A percentile compares a stretch with the other conserved stretches of the same genome.
Conservation (phyloP, 2,888 invertebrate genomes). For the Tenthredo scrophulariae region DNA sequence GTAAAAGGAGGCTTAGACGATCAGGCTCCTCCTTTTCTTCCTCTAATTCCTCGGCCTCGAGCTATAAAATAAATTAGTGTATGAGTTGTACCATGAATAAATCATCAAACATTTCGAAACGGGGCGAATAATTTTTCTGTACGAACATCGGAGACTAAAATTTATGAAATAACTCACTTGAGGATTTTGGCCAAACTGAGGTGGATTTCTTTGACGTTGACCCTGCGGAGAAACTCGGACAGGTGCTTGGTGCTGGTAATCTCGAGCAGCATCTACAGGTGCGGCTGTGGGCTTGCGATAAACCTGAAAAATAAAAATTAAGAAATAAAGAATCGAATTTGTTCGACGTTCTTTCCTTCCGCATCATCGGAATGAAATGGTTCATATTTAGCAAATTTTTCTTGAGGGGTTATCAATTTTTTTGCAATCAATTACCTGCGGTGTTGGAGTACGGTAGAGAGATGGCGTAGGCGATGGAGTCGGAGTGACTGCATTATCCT, state of each 20-base stretch:
- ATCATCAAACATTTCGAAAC: background rate
- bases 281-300: conserved; percentile 69
- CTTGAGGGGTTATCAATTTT: background rate
- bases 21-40: conserved; percentile 92
- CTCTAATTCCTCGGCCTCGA: conserved; percentile 83
- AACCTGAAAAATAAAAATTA: conserved; percentile 59
- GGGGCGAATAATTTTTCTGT: background rate
- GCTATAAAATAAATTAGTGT: conserved; percentile 48
- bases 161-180: conserved; percentile 59
- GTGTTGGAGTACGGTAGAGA: conserved; percentile 68
- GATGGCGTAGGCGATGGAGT: conserved; percentile 72
- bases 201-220: conserved; percentile 63
- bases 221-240: conserved; percentile 60
- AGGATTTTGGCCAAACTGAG: conserved; percentile 62
- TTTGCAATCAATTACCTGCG: conserved; percentile 60
- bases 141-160: background rate
- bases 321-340: background rate
- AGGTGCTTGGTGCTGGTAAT: conserved; percentile 62
- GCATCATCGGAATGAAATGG: background rate
- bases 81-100: background rate
- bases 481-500: conserved; percentile 76
- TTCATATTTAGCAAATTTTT: background rate
- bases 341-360: background rate
- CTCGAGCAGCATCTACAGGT: conserved; percentile 61
- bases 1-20: conserved; percentile 87